Percentiles rank a stretch among this genome's conserved stretches.
These are phyloP conservation scores for Aleiodes testaceus DNA, from an alignment of 2,888 invertebrate species.

Conservation along the genomic window DNA sequence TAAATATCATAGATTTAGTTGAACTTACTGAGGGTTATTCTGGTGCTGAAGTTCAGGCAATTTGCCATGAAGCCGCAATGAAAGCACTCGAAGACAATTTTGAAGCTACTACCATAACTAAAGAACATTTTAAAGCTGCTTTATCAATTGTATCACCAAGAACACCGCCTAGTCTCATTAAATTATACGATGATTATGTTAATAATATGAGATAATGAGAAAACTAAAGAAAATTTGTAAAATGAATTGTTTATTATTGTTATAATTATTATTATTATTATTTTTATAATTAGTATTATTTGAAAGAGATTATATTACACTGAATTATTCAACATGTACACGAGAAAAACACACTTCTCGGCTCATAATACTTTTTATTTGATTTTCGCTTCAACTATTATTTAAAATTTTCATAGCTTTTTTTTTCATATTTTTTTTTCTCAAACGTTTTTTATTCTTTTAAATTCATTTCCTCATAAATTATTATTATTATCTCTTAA, in stretches of 20 bases:
- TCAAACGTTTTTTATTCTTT: conserved; percentile 32
- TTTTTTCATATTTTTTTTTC: conserved; percentile 59
- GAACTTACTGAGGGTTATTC: conserved; percentile 86
- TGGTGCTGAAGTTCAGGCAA: conserved; percentile 93
- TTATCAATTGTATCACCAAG: conserved; percentile 83
- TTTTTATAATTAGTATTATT: conserved; percentile 45
- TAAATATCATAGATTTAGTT: conserved; percentile 81
- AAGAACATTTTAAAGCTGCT: conserved; percentile 81
- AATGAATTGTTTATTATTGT: conserved; percentile 54
- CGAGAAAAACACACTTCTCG: conserved; percentile 65
- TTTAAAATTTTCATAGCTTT: conserved; percentile 61
- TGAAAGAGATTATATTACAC: conserved; percentile 66
- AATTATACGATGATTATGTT: conserved; percentile 82
- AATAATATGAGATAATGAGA: conserved; percentile 12
- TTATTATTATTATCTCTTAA: conserved; percentile 25
- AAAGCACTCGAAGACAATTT: conserved; percentile 86
- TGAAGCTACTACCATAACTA: conserved; percentile 76
- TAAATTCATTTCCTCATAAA: conserved; percentile 36
- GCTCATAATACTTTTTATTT: conserved; percentile 66
- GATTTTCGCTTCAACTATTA: conserved; percentile 21
- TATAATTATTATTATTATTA: conserved; percentile 44
- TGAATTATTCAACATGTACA: conserved; percentile 62
- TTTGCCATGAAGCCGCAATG: conserved; percentile 94
- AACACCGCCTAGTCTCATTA: conserved; percentile 81
- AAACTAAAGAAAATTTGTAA: conserved; percentile 41